phyloP scores from a whole-genome alignment of 2,797 vertebrate species.

The Urosaurus nigricauda region DNA sequence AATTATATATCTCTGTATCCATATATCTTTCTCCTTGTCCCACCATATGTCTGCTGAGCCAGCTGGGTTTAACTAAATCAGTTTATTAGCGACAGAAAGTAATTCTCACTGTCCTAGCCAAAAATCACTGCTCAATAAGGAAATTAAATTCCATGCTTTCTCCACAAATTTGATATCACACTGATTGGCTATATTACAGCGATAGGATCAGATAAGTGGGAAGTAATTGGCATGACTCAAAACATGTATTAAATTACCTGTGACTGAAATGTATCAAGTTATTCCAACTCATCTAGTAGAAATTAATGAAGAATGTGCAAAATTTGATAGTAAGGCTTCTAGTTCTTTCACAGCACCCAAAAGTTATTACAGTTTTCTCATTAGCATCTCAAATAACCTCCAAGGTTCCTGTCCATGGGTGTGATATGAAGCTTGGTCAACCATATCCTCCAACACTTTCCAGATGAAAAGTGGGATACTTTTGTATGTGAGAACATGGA shows the following conservation, averaged over 20 bases:
- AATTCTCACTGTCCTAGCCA: slow-evolving; percentile 7
- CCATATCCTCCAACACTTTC: not conserved
- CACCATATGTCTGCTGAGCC: not conserved
- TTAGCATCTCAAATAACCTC: not conserved
- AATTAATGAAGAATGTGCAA: slow-evolving; percentile 11
- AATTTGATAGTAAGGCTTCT: not conserved
- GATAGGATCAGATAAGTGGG: not conserved
- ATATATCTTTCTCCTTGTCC: slow-evolving; percentile 3
- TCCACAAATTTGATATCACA: slow-evolving; percentile 7
- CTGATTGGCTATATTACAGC: slow-evolving; percentile 1
- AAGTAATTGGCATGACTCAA: slow-evolving; percentile 7
- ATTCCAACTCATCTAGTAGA: slow-evolving; percentile 1
- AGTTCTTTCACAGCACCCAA: not conserved
- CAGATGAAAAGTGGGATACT: not conserved
- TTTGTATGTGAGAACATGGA: not conserved
- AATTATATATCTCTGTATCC: not conserved
- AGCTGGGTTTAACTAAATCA: slow-evolving; percentile 21
- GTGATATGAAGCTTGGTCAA: not conserved
- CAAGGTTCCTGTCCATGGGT: not conserved
- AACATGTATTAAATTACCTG: slow-evolving; percentile 19
- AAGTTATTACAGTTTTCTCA: not conserved
- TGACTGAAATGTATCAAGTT: slow-evolving; percentile 10
- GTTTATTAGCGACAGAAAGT: slow-evolving; percentile 15
- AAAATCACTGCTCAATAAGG: slow-evolving; percentile 15
- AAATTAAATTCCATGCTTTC: slow-evolving; percentile 7